These are phyloP conservation scores for Amiota mariae DNA, from an alignment of 2,888 invertebrate genomes.

Conservation along the genomic window DNA sequence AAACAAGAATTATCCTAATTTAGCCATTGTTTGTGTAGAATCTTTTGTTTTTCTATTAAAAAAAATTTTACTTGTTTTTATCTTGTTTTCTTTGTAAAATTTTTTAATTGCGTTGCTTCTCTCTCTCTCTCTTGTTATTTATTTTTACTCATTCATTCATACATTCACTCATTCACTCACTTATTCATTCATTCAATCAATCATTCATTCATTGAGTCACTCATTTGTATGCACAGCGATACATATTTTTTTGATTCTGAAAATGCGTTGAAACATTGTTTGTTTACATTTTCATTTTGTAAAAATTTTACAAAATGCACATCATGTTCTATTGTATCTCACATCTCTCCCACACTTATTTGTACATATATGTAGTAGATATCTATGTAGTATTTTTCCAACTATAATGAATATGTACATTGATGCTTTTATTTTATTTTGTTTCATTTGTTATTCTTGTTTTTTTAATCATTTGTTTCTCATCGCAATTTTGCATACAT, in stretches of 20 bases:
- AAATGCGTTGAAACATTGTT: no score
- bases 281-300: conserved; percentile 5
- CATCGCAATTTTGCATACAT: no score
- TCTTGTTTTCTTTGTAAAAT: neutral
- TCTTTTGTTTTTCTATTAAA: neutral
- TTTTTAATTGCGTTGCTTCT: conserved; percentile 17
- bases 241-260: no score
- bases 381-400: neutral
- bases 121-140: neutral
- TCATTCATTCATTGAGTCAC: neutral
- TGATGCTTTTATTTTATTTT: neutral
- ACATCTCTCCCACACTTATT: neutral
- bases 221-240: neutral
- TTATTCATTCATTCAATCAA: conserved; percentile 9
- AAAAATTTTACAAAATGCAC: conserved; percentile 12
- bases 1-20: no score
- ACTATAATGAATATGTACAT: conserved; percentile 13
- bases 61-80: neutral
- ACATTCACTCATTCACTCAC: neutral
- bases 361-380: neutral
- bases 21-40: no score
- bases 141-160: neutral
- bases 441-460: neutral
- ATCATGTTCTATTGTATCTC: neutral
- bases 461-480: neutral